Percentiles rank a stretch among this genome's conserved stretches.
Evolutionary conservation across 2,797 vertebrate species (phyloP).

Genomic region (Darevskia mixta): DNA sequence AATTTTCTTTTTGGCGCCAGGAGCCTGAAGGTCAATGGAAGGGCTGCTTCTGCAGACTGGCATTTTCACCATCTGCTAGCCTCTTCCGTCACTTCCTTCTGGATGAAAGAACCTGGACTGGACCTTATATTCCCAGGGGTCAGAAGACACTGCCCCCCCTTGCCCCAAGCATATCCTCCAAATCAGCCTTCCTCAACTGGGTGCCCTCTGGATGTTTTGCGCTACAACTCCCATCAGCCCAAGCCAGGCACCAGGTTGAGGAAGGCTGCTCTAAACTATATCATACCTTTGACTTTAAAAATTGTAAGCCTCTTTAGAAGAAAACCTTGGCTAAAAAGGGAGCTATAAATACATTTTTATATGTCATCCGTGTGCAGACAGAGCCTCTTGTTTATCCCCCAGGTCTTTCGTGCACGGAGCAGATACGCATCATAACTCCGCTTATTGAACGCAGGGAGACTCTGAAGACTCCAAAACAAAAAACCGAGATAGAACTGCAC

Average conservation of each 20-base stretch:
- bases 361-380: not conserved
- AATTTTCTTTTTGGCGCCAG: not conserved
- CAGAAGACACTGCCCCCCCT: not conserved
- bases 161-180: too few species aligned
- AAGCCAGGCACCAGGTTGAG: too few species aligned
- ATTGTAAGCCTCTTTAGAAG: not conserved
- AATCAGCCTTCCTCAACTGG: too few species aligned
- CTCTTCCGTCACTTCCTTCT: not conserved
- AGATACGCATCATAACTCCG: not conserved
- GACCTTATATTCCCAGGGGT: not conserved
- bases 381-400: not conserved
- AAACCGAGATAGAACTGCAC: slow-evolving; percentile 24
- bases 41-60: not conserved
- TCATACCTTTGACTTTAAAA: not conserved
- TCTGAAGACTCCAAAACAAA: not conserved
- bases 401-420: not conserved
- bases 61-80: not conserved
- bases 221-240: too few species aligned
- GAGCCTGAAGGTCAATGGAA: not conserved
- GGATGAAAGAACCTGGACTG: not conserved
- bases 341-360: not conserved
- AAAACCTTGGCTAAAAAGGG: not conserved
- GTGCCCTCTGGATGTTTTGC: too few species aligned
- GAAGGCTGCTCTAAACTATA: not conserved
- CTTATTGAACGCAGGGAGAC: not conserved